These are phyloP conservation scores for Amphimallon solstitiale DNA, from an alignment of 2,888 invertebrate species.

Conservation along the genomic window DNA sequence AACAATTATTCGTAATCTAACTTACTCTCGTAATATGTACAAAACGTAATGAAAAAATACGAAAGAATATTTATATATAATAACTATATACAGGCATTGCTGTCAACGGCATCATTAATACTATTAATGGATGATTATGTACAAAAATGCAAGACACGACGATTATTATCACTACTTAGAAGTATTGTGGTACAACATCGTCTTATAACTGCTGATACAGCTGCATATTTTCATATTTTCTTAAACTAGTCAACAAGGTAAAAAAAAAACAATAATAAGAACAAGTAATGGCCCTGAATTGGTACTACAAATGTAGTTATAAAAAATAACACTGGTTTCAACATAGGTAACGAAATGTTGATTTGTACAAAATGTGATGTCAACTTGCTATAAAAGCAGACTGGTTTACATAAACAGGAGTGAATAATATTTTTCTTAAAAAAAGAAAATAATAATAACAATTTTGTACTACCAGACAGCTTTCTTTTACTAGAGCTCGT, in stretches of 20 bases:
- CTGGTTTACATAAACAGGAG: neutral
- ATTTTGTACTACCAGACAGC: neutral
- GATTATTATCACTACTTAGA: neutral
- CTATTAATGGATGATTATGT: slow-evolving; percentile 28
- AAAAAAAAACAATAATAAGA: slow-evolving; percentile 24
- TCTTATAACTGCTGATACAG: slow-evolving; percentile 26
- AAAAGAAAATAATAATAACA: no score
- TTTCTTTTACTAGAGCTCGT: no score
- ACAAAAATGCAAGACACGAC: slow-evolving; percentile 13
- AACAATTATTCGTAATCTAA: slow-evolving; percentile 38
- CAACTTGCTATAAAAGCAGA: slow-evolving; percentile 39
- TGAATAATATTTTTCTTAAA: no score
- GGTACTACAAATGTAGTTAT: slow-evolving; percentile 8
- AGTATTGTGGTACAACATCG: neutral
- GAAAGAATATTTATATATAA: slow-evolving; percentile 3
- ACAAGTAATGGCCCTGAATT: slow-evolving; percentile 36
- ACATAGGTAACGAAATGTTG: slow-evolving; percentile 49
- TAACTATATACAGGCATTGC: slow-evolving; percentile 23
- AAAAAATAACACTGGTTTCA: slow-evolving; percentile 45
- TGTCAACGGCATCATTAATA: slow-evolving; percentile 2
- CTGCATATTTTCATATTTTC: slow-evolving; percentile 21
- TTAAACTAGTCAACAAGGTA: slow-evolving; percentile 40
- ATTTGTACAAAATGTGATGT: slow-evolving; percentile 48
- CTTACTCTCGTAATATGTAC: slow-evolving; percentile 41
- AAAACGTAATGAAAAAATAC: slow-evolving; percentile 36